Evolutionary conservation across 2,888 invertebrate species (phyloP).

Genomic region (Argyresthia goedartella): DNA sequence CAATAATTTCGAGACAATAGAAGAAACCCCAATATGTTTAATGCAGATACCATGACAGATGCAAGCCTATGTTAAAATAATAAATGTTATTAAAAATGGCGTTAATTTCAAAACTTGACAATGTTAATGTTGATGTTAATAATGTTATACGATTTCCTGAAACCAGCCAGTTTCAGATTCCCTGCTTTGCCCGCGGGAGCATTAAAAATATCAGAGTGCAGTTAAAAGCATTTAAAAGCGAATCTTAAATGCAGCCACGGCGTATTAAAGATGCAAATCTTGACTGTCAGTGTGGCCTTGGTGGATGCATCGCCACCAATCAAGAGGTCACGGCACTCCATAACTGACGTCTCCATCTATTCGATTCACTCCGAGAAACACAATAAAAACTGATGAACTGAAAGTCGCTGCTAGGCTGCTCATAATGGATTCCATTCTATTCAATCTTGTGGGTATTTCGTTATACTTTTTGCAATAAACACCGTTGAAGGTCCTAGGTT

Average conservation of each 20-base stretch:
- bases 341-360: conserved; percentile 44
- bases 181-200: too few relatives aligned
- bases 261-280: conserved; percentile 9
- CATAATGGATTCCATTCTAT: not conserved
- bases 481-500: not conserved
- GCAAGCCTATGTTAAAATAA: too few relatives aligned
- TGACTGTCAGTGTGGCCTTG: conserved; percentile 24
- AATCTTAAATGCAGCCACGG: not conserved
- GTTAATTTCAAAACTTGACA: too few relatives aligned
- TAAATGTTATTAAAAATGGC: too few relatives aligned
- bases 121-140: too few relatives aligned
- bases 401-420: conserved; percentile 13
- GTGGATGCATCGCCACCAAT: conserved; percentile 34
- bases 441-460: not conserved
- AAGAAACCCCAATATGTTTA: too few relatives aligned
- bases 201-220: too few relatives aligned
- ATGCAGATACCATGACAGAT: too few relatives aligned
- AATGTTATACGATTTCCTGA: too few relatives aligned
- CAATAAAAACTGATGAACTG: conserved; percentile 30
- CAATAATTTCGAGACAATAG: too few relatives aligned
- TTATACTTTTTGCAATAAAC: not conserved
- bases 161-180: too few relatives aligned
- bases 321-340: conserved; percentile 42
- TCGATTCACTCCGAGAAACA: conserved; percentile 26
- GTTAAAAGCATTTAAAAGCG: too few relatives aligned